Base-by-base conservation (phyloP, 2,797 vertebrate species). In the Nannoperca obscura region DNA sequence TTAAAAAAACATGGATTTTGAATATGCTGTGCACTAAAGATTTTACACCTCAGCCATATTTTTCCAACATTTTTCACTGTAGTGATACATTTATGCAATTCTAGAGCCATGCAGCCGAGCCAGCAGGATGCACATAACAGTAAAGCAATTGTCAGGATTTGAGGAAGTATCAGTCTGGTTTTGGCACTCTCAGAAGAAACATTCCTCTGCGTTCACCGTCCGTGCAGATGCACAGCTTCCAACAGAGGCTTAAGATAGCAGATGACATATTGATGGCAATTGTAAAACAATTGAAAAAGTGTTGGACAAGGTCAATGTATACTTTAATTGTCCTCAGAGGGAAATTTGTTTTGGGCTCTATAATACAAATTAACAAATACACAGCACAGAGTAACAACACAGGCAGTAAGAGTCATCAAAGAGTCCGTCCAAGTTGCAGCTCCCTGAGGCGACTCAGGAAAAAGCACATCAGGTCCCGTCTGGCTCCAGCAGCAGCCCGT, bases 391-490 rank as follows among this genome's bases (percentile, higher is more conserved):
- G 17, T 30, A 27, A 24, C 12, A 22, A 24, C n/a, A 47, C 24
- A 32, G n/a, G 22, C 13, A 22, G 15, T 38, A 7, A 40, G n/a
- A 40, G 15, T 22, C 59, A 68, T 76, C 50, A 63, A 6, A 7
- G 14, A 74, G 32, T 74, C 61, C 19, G 13, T 17, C 32, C 22
- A 17, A 57, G 52, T 74, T 22, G 59, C 68, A 62, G 70, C 69
- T 81, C 83, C 81, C 79, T 1, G 77, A 84, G 87, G 80, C 73
- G 2, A 14, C 52, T 52, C 36, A 11, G 11, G 13, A 34, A 74
- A 10, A 53, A 78, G 59, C 76, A 78, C 82, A 89, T 86, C 83
- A 70, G 78, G 85, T 80, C 38, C 74, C 52, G 76, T 90, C 81
- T 80, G 81, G 87, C 85, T 90, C 60, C 73, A 32, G 82, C 82